A percentile compares a stretch with the other conserved stretches of the same genome.
Conservation (phyloP, 2,888 invertebrate species). For the Stegana nigrithorax region DNA sequence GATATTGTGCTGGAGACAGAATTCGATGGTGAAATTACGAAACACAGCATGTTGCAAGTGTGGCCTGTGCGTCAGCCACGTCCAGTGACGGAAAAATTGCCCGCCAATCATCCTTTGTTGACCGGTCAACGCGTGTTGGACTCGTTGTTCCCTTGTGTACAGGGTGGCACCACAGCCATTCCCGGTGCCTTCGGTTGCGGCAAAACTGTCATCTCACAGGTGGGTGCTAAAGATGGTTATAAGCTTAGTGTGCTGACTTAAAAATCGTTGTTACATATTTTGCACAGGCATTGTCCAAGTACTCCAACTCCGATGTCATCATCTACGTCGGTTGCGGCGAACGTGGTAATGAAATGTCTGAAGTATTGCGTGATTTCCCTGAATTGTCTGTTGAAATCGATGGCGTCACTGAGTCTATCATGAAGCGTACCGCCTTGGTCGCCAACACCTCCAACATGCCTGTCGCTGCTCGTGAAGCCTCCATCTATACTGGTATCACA, state of each 20-base stretch:
- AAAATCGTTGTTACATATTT: too few relatives aligned
- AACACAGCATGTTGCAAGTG: slow-evolving; percentile 97
- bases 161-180: slow-evolving; percentile 98
- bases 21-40: slow-evolving; percentile 94
- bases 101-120: slow-evolving; percentile 97
- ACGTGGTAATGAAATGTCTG: slow-evolving; percentile 99
- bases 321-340: slow-evolving; percentile 99
- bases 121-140: slow-evolving; percentile 99
- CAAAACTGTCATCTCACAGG: slow-evolving; percentile 96
- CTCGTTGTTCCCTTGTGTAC: slow-evolving; percentile 98
- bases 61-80: slow-evolving; percentile 99
- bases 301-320: slow-evolving; percentile 99
- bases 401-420: slow-evolving; percentile 96
- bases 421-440: slow-evolving; percentile 99
- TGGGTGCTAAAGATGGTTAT: slow-evolving; percentile 30
- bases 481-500: slow-evolving; percentile 99
- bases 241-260: neutral
- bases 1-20: slow-evolving; percentile 98
- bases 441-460: slow-evolving; percentile 99
- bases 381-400: slow-evolving; percentile 98
- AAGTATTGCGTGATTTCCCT: slow-evolving; percentile 98
- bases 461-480: slow-evolving; percentile 99
- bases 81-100: slow-evolving; percentile 96
- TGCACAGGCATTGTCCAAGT: slow-evolving; percentile 92
- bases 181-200: slow-evolving; percentile 99